A percentile compares a stretch with the other conserved stretches of the same genome.
These are phyloP conservation scores for Aegypius monachus DNA, from an alignment of 2,113 vertebrate genomes.

Conservation along the genomic window DNA sequence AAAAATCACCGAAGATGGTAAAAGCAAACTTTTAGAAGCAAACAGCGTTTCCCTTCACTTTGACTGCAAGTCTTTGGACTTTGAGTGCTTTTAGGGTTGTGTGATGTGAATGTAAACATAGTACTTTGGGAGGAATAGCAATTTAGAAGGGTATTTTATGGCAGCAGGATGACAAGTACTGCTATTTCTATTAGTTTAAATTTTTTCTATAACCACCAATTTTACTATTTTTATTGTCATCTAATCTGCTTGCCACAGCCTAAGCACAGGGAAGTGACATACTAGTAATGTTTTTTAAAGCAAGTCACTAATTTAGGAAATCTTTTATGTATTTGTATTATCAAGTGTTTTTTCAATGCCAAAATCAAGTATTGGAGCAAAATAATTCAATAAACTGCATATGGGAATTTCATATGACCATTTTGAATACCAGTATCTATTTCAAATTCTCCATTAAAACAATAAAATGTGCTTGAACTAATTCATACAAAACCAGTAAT, in stretches of 20 bases:
- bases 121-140: slow-evolving; percentile 25
- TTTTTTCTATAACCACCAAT: background rate
- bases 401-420: slow-evolving; percentile 6
- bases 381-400: slow-evolving; percentile 36
- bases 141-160: slow-evolving; percentile 26
- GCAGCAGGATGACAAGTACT: background rate
- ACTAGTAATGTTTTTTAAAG: slow-evolving; percentile 27
- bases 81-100: slow-evolving; percentile 28
- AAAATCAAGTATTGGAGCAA: slow-evolving; percentile 35
- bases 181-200: background rate
- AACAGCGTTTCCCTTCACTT: slow-evolving; percentile 33
- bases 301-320: slow-evolving; percentile 42
- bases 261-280: slow-evolving; percentile 30
- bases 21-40: slow-evolving; percentile 24
- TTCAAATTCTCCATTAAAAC: slow-evolving; percentile 43
- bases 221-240: background rate
- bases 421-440: slow-evolving; percentile 16
- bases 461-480: slow-evolving; percentile 28
- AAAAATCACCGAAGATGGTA: background rate
- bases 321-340: slow-evolving; percentile 23
- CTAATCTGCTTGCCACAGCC: slow-evolving; percentile 18
- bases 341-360: slow-evolving; percentile 9
- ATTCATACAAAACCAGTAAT: slow-evolving; percentile 63
- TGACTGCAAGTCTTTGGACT: slow-evolving; percentile 13
- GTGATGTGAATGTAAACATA: slow-evolving; percentile 48